Conservation (phyloP, 2,797 vertebrate genomes). For the Amphiprion clarkii region DNA sequence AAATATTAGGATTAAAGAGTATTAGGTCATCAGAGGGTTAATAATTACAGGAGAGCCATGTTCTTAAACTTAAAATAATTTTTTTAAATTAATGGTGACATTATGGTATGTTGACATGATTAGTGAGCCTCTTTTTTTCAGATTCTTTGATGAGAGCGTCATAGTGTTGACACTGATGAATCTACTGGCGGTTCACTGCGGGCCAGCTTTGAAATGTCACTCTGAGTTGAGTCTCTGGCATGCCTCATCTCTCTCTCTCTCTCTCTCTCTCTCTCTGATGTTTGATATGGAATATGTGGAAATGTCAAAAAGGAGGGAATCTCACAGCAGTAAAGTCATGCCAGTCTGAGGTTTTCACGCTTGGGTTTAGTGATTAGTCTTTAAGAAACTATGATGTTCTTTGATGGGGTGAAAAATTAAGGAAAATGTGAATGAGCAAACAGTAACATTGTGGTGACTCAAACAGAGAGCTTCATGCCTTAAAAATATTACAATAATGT, state of each 20-base stretch:
- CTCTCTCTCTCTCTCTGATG: constrained; percentile 36
- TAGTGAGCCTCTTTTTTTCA: constrained; percentile 64
- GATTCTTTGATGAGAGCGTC: constrained; percentile 65
- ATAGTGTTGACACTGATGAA: constrained; percentile 82
- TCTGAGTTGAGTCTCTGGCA: constrained; percentile 72
- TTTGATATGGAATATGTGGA: constrained; percentile 57
- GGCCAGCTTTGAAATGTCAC: constrained; percentile 83
- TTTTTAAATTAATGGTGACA: constrained; percentile 54
- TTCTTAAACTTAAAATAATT: constrained; percentile 5
- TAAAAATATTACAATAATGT: not conserved
- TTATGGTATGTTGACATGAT: constrained; percentile 71
- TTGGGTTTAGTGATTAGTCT: constrained; percentile 37
- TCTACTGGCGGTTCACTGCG: constrained; percentile 73
- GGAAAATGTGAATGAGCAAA: constrained; percentile 44
- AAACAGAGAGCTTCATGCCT: not conserved
- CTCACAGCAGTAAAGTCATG: constrained; percentile 41
- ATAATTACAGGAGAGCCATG: constrained; percentile 12
- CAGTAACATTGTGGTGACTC: constrained; percentile 26
- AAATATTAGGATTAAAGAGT: not conserved
- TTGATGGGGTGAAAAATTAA: constrained; percentile 6
- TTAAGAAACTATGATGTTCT: constrained; percentile 18
- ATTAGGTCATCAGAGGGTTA: not conserved
- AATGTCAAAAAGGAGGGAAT: constrained; percentile 63
- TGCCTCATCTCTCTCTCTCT: constrained; percentile 56
- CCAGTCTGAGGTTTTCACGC: constrained; percentile 41